Conservation (phyloP, 2,113 vertebrate species). For the Thamnaconus septentrionalis region DNA sequence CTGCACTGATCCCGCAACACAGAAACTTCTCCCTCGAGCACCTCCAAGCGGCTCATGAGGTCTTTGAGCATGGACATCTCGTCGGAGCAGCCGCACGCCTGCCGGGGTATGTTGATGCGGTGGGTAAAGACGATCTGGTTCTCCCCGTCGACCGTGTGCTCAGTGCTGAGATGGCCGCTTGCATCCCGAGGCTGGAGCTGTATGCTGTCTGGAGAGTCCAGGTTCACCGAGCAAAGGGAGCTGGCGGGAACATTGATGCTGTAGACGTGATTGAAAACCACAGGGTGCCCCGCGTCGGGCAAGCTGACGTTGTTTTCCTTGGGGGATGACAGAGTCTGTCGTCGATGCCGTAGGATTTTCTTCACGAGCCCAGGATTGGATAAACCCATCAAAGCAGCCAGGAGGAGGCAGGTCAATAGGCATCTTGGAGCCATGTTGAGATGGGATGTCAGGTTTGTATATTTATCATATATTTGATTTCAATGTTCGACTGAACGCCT, state of each 20-base stretch:
- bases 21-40: slow-evolving; percentile 90
- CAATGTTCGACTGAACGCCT: slow-evolving; percentile 3
- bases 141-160: slow-evolving; percentile 79
- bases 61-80: slow-evolving; percentile 83
- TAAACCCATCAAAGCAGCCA: slow-evolving; percentile 69
- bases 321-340: slow-evolving; percentile 42
- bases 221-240: slow-evolving; percentile 84
- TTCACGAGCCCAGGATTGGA: slow-evolving; percentile 82
- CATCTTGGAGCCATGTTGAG: slow-evolving; percentile 77
- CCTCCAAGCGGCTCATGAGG: slow-evolving; percentile 88
- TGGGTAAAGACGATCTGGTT: slow-evolving; percentile 97
- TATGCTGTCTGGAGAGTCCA: slow-evolving; percentile 75
- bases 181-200: slow-evolving; percentile 61
- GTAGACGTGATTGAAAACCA: slow-evolving; percentile 94
- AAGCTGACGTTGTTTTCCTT: slow-evolving; percentile 78
- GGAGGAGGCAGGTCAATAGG: slow-evolving; percentile 69
- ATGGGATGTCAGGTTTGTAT: neutral
- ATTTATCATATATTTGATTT: slow-evolving; percentile 1
- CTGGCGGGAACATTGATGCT: slow-evolving; percentile 89
- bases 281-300: slow-evolving; percentile 79
- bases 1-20: slow-evolving; percentile 85
- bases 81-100: slow-evolving; percentile 85
- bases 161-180: slow-evolving; percentile 67
- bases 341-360: slow-evolving; percentile 82
- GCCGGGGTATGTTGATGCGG: slow-evolving; percentile 90